Percentiles rank a stretch among this genome's conserved stretches.
phyloP scores from a whole-genome alignment of 2,113 vertebrate species.

The Sus scrofa region DNA sequence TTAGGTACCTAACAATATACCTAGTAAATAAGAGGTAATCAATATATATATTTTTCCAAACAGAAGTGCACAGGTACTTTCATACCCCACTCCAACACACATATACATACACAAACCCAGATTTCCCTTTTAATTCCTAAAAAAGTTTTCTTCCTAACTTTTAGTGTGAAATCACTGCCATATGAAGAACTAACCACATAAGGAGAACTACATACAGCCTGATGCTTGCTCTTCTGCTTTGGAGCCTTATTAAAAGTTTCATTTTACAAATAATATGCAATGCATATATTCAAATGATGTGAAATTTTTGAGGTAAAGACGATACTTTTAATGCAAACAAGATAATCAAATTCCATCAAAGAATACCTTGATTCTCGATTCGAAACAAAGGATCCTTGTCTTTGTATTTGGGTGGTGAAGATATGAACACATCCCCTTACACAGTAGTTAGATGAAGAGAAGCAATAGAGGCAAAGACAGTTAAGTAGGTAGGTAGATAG shows the following conservation, averaged over 20 bases:
- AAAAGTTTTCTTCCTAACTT: not conserved
- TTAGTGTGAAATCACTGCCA: not conserved
- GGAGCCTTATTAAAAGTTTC: slow-evolving; percentile 21
- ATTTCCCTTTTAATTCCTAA: not conserved
- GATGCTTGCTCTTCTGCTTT: not conserved
- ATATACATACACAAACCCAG: not conserved
- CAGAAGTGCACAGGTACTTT: not conserved
- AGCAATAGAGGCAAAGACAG: not conserved
- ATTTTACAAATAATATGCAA: slow-evolving; percentile 32
- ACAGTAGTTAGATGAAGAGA: not conserved
- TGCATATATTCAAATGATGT: slow-evolving; percentile 29
- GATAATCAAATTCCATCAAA: not conserved
- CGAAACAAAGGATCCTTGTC: not conserved
- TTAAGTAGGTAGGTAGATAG: not conserved
- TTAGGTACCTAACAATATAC: not conserved
- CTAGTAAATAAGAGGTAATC: not conserved
- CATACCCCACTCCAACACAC: no score
- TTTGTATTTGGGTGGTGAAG: not conserved
- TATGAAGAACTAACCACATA: not conserved
- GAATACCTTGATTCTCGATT: not conserved
- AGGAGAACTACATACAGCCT: not conserved
- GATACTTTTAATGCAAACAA: slow-evolving; percentile 17
- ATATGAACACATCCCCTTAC: not conserved
- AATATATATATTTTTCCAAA: not conserved
- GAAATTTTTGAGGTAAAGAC: slow-evolving; percentile 31